phyloP scores from a whole-genome alignment of 1,140 invertebrate species.

The Hyposmocoma kahamanoa region DNA sequence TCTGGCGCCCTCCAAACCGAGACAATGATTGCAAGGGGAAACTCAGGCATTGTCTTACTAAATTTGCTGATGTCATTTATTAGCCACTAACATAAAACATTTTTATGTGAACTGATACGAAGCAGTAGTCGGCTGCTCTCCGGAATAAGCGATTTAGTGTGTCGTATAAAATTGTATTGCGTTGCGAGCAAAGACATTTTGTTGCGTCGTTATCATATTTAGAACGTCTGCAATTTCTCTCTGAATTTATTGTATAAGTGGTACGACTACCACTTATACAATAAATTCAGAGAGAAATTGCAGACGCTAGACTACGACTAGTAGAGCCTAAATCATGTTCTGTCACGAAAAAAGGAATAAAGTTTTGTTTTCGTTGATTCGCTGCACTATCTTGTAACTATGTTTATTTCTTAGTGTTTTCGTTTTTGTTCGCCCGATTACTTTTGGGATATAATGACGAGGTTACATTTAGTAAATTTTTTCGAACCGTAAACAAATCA shows the following conservation, averaged over 20 bases:
- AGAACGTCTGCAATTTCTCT: background rate
- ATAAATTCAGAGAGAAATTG: background rate
- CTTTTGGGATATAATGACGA: too few relatives aligned
- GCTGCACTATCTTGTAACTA: too few relatives aligned
- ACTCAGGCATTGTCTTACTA: conserved; percentile 68
- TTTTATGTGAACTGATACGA: conserved; percentile 68
- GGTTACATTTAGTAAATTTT: too few relatives aligned
- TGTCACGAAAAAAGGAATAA: too few relatives aligned
- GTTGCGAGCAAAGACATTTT: conserved; percentile 16
- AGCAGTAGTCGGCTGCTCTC: conserved; percentile 40
- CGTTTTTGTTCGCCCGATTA: too few relatives aligned
- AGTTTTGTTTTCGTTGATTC: too few relatives aligned
- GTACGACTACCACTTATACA: too few relatives aligned
- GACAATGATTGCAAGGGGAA: conserved; percentile 60
- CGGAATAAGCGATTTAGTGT: conserved; percentile 59
- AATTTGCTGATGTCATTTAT: conserved; percentile 73
- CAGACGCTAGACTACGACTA: too few relatives aligned
- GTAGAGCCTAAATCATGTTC: too few relatives aligned
- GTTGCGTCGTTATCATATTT: conserved; percentile 9
- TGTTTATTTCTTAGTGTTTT: too few relatives aligned
- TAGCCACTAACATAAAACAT: conserved; percentile 73
- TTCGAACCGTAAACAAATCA: too few relatives aligned
- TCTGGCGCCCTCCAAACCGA: conserved; percentile 52
- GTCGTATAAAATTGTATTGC: conserved; percentile 55
- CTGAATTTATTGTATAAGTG: conserved; percentile 7